Conservation (phyloP, 2,113 vertebrate genomes). For the Percina caprodes region DNA sequence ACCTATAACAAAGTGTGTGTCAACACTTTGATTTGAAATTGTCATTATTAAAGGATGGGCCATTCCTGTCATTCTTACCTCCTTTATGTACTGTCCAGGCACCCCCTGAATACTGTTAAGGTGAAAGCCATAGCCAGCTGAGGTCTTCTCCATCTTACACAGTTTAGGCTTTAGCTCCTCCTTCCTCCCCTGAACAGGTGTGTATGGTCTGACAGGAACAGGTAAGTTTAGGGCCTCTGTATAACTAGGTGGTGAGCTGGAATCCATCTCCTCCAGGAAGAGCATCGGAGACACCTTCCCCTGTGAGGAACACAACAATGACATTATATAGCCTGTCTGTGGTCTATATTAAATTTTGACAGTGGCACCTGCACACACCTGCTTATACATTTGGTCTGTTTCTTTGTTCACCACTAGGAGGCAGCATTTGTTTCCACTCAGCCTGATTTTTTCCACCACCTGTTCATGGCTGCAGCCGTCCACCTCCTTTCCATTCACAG, state of each 20-base stretch:
- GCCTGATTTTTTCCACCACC: slow-evolving; percentile 87
- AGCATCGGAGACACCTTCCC: slow-evolving; percentile 88
- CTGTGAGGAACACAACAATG: slow-evolving; percentile 74
- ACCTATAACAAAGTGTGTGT: slow-evolving; percentile 81
- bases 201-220: slow-evolving; percentile 11
- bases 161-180: slow-evolving; percentile 87
- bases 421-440: slow-evolving; percentile 83
- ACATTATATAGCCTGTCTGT: background rate
- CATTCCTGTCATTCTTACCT: slow-evolving; percentile 80
- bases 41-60: fast-evolving
- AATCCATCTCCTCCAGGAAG: slow-evolving; percentile 84
- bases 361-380: slow-evolving; percentile 81
- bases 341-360: background rate
- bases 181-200: slow-evolving; percentile 19
- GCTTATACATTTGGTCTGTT: slow-evolving; percentile 87
- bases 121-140: slow-evolving; percentile 91
- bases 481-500: slow-evolving; percentile 88
- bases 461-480: slow-evolving; percentile 84
- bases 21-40: background rate
- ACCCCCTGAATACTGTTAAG: slow-evolving; percentile 88
- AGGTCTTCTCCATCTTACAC: slow-evolving; percentile 87
- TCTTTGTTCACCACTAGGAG: slow-evolving; percentile 89
- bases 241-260: slow-evolving; percentile 69
- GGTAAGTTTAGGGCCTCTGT: slow-evolving; percentile 61
- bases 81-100: slow-evolving; percentile 86